phyloP scores from a whole-genome alignment of 2,888 invertebrate species.

The Leptopilina myrica region DNA sequence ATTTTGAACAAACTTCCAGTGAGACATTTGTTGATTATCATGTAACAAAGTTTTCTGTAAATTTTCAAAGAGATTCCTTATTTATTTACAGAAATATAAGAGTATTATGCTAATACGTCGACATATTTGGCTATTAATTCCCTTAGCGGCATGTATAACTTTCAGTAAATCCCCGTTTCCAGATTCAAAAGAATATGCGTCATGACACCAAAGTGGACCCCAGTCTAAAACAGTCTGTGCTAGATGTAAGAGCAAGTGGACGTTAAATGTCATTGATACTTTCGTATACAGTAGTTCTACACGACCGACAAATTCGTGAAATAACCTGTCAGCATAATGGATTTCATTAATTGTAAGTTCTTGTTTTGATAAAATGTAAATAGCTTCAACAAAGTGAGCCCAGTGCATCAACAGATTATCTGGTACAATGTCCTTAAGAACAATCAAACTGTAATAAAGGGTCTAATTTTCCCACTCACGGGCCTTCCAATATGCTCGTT shows the following conservation, averaged over 20 bases:
- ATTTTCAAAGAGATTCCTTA: too few species aligned
- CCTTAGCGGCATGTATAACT: neutral
- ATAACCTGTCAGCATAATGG: neutral
- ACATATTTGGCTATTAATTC: conserved; percentile 23
- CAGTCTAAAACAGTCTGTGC: neutral
- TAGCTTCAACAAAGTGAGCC: neutral
- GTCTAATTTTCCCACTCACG: conserved; percentile 5
- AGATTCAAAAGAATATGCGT: neutral
- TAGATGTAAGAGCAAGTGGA: neutral
- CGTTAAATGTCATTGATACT: neutral
- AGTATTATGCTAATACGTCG: conserved; percentile 13
- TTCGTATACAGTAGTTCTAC: neutral
- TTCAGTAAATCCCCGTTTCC: neutral
- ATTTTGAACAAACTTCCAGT: too few species aligned
- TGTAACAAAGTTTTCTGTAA: too few species aligned
- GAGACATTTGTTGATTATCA: too few species aligned
- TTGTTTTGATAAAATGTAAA: neutral
- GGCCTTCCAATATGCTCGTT: neutral
- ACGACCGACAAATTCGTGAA: neutral
- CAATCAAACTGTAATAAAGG: conserved; percentile 24
- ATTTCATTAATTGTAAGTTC: neutral
- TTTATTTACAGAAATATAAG: too few species aligned
- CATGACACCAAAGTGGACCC: conserved; percentile 5
- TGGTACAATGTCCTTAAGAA: conserved; percentile 23
- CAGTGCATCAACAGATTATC: conserved; percentile 2